phyloP scores from a whole-genome alignment of 1,140 invertebrate genomes.

The Drosophila paulistorum region DNA sequence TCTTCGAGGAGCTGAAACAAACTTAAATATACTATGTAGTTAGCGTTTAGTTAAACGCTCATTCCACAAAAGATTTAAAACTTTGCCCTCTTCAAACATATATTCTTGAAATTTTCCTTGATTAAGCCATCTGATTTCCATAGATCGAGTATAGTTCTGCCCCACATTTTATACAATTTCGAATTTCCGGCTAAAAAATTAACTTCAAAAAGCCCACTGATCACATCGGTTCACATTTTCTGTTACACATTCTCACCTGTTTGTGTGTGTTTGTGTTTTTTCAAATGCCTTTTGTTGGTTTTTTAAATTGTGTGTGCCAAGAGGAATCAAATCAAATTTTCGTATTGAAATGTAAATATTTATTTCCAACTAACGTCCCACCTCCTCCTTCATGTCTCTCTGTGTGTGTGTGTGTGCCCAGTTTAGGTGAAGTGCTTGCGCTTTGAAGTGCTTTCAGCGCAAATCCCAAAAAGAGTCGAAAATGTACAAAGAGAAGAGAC shows the following conservation, averaged over 20 bases:
- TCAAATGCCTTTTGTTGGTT: conserved; percentile 50
- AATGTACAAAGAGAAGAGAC: conserved; percentile 7
- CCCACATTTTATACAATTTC: conserved; percentile 17
- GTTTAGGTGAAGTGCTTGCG: conserved; percentile 69
- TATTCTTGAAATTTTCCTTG: neutral
- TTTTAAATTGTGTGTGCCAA: conserved; percentile 51
- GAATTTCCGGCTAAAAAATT: conserved; percentile 40
- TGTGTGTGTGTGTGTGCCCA: conserved; percentile 33
- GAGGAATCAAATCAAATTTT: conserved; percentile 73
- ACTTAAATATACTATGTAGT: no score
- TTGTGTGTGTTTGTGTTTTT: conserved; percentile 41
- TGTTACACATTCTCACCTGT: conserved; percentile 52
- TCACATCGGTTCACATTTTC: conserved; percentile 3
- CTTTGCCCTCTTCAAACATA: no score
- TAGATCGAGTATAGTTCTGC: neutral
- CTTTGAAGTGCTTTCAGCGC: conserved; percentile 62
- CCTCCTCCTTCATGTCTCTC: conserved; percentile 7
- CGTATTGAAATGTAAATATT: conserved; percentile 78
- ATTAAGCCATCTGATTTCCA: neutral
- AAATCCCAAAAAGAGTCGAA: conserved; percentile 11
- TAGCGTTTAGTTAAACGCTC: no score
- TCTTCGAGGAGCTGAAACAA: no score
- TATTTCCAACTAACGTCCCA: conserved; percentile 39
- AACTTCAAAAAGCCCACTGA: conserved; percentile 10
- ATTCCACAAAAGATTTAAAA: no score